Percentiles rank a stretch among this genome's conserved stretches.
Conservation (phyloP, 2,888 invertebrate species). For the Ophonus ardosiacus region DNA sequence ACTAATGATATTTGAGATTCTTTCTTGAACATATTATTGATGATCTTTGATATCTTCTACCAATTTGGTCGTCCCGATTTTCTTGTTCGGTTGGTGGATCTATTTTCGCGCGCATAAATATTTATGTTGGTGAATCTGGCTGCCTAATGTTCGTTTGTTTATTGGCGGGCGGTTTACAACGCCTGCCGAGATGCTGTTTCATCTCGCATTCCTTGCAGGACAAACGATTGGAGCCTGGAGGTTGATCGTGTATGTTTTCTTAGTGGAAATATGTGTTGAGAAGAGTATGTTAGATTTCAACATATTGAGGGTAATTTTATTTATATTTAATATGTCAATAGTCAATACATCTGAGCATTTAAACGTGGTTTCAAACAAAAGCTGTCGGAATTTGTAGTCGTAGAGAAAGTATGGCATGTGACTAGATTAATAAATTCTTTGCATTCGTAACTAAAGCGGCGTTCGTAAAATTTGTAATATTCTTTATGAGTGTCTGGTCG, state of each 20-base stretch:
- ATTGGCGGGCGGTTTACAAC: constrained; percentile 7
- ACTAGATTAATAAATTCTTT: too few relatives aligned
- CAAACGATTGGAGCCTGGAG: background rate
- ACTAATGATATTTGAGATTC: too few relatives aligned
- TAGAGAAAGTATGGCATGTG: too few relatives aligned
- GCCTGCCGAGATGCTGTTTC: background rate
- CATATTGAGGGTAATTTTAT: background rate
- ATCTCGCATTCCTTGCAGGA: constrained; percentile 8
- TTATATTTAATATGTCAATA: background rate
- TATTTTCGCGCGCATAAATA: constrained; percentile 60
- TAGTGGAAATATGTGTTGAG: background rate
- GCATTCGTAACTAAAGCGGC: too few relatives aligned
- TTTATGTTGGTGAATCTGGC: constrained; percentile 53
- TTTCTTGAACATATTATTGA: background rate
- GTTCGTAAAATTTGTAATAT: too few relatives aligned
- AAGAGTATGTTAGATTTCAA: background rate
- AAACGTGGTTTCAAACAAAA: background rate
- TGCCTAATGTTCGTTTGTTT: constrained; percentile 58
- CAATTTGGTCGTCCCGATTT: background rate
- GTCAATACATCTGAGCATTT: background rate
- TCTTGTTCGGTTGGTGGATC: constrained; percentile 27
- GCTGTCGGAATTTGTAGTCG: too few relatives aligned
- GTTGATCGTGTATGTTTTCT: background rate
- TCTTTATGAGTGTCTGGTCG: too few relatives aligned
- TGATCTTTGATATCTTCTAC: background rate